These are phyloP conservation scores for Dioctria rufipes DNA, from an alignment of 2,888 invertebrate genomes.

Conservation along the genomic window DNA sequence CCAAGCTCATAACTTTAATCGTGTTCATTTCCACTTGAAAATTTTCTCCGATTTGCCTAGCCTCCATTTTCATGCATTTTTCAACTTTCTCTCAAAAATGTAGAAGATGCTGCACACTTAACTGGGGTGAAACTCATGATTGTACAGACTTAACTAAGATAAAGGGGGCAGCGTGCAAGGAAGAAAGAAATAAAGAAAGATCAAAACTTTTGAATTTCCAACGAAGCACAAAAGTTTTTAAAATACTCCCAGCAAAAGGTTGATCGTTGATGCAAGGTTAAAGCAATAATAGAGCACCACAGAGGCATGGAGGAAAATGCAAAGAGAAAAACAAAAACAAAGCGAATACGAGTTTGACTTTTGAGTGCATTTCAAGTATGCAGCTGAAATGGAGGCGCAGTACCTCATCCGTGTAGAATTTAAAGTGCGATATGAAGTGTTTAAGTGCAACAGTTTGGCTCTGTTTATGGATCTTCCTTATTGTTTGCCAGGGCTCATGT, in stretches of 20 bases:
- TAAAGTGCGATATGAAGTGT: conserved; percentile 30
- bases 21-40: conserved; percentile 15
- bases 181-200: too few species aligned
- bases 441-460: conserved; percentile 43
- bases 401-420: conserved; percentile 30
- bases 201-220: conserved; percentile 26
- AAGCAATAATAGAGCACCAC: not conserved
- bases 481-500: conserved; percentile 28
- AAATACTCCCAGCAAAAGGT: not conserved
- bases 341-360: not conserved
- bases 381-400: conserved; percentile 30
- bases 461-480: conserved; percentile 23
- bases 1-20: conserved; percentile 19
- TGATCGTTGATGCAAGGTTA: not conserved
- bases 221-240: conserved; percentile 26
- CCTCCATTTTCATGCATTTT: not conserved
- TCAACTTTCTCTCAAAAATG: conserved; percentile 26
- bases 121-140: not conserved
- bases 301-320: not conserved
- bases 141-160: not conserved
- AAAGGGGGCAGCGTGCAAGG: not conserved
- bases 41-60: not conserved
- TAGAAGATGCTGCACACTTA: not conserved
- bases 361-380: conserved; percentile 43
- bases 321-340: not conserved